A percentile compares a stretch with the other conserved stretches of the same genome.
Evolutionary conservation across 2,113 vertebrate species (phyloP).

Genomic region (Vulpes ferrilata): DNA sequence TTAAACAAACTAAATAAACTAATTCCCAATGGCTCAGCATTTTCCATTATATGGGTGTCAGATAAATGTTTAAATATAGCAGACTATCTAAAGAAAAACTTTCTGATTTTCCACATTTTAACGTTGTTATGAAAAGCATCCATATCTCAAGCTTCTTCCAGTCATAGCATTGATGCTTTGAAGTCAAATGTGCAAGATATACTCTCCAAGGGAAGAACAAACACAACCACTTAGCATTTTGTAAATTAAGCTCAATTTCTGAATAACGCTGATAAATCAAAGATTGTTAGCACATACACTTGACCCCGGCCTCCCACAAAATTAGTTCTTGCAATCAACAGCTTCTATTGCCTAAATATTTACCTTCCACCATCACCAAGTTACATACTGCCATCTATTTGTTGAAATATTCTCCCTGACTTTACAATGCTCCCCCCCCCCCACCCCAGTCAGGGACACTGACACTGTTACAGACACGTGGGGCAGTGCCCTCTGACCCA

Average conservation of each 20-base stretch:
- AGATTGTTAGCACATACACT: background rate
- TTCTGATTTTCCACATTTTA: background rate
- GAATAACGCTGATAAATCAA: conserved; percentile 25
- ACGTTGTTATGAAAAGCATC: background rate
- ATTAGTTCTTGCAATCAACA: conserved; percentile 45
- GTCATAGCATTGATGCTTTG: background rate
- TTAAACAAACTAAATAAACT: background rate
- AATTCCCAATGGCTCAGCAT: background rate
- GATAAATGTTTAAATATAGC: background rate
- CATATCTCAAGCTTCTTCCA: background rate
- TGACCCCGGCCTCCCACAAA: background rate
- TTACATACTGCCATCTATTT: background rate
- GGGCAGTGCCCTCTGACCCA: background rate
- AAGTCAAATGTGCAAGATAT: background rate
- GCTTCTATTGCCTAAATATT: conserved; percentile 6
- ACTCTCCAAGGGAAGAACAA: background rate
- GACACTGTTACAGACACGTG: background rate
- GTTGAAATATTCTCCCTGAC: background rate
- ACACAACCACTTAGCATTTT: background rate
- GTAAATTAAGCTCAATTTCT: conserved; percentile 22
- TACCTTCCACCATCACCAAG: background rate
- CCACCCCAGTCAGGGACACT: background rate
- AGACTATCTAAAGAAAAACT: background rate
- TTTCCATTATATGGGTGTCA: background rate
- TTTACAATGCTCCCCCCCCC: background rate